Base-by-base conservation (phyloP, 2,113 vertebrate genomes). In the Ranitomeya variabilis region DNA sequence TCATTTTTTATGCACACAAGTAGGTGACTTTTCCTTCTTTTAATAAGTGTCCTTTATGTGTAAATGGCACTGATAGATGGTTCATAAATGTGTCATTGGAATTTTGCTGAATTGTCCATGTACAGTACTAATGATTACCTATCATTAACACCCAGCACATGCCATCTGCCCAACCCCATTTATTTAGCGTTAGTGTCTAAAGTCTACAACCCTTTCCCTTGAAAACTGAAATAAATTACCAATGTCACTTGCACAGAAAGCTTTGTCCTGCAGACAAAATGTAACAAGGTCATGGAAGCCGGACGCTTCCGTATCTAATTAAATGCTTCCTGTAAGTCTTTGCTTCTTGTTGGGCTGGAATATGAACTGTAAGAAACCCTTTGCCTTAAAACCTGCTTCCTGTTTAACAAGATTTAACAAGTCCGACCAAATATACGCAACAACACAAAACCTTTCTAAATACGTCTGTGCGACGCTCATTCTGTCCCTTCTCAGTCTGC, bases 21-120 rank as follows among this genome's bases (percentile, higher is more conserved):
- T 94, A 95, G 94, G 93, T 94, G 95, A 94, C 93, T 95, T 94
- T 96, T 95, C 93, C 94, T 96, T 95, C 95, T 94, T 94, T 93
- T 94, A 94, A 93, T 94, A 93, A 94, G 93, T 13, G 2, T 74
- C 3, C 85, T 94, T 95, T 95, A 96, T 95, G 94, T 93, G 93
- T 90, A 87, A 86, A 84, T 90, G 92, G 92, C 94, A 95, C 92
- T 5, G 91, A 95, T 95, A 93, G 93, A 67, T 78, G 91, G 92
- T 93, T 94, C 95, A 95, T 95, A 95, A 95, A 95, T 93, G 93
- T 93, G 93, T 94, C 95, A 94, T 88, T 92, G 67, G 37, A 0
- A 52, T 90, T 89, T 86, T 85, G 15, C 62, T 80, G 67, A 71
- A 55, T 10, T 86, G 3, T 51, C n/a, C 6, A 9, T 0, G 0